These are phyloP conservation scores for Spondyliosoma cantharus DNA, from an alignment of 2,797 vertebrate species.

Conservation along the genomic window DNA sequence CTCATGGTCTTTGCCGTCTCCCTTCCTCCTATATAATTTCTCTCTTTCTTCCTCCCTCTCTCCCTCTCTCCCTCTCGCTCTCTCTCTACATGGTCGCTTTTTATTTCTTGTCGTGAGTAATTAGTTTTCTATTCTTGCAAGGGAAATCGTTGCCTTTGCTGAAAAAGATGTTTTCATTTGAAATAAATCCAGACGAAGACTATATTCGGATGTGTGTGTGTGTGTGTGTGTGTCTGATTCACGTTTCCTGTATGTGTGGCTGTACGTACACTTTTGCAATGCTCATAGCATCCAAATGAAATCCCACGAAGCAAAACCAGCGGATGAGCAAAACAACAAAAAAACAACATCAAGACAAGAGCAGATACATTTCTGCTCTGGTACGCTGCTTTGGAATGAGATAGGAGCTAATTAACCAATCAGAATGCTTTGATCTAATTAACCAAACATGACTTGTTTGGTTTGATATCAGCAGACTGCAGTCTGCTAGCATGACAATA, in stretches of 20 bases:
- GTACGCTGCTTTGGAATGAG: conserved; percentile 50
- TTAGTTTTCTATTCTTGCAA: conserved; percentile 37
- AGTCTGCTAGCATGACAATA: conserved; percentile 32
- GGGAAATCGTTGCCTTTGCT: conserved; percentile 34
- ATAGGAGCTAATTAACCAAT: conserved; percentile 66
- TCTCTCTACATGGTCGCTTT: background rate
- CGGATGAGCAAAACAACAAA: conserved; percentile 32
- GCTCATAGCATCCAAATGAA: background rate
- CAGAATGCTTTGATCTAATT: conserved; percentile 57
- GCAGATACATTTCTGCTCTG: conserved; percentile 46
- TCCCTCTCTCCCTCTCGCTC: background rate
- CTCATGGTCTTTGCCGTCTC: conserved; percentile 9
- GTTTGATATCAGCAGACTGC: conserved; percentile 44
- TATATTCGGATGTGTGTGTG: background rate
- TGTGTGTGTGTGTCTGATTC: background rate
- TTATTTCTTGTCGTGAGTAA: conserved; percentile 22
- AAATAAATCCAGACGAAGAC: conserved; percentile 36
- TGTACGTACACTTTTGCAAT: background rate
- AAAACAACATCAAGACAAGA: conserved; percentile 41
- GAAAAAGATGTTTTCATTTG: conserved; percentile 29
- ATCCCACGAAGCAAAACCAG: conserved; percentile 33
- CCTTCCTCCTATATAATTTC: conserved; percentile 7
- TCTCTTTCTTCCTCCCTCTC: conserved; percentile 10
- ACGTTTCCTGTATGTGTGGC: background rate
- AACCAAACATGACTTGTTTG: conserved; percentile 42